Conservation (phyloP, 2,113 vertebrate genomes). For the Notarius quadriscutis region DNA sequence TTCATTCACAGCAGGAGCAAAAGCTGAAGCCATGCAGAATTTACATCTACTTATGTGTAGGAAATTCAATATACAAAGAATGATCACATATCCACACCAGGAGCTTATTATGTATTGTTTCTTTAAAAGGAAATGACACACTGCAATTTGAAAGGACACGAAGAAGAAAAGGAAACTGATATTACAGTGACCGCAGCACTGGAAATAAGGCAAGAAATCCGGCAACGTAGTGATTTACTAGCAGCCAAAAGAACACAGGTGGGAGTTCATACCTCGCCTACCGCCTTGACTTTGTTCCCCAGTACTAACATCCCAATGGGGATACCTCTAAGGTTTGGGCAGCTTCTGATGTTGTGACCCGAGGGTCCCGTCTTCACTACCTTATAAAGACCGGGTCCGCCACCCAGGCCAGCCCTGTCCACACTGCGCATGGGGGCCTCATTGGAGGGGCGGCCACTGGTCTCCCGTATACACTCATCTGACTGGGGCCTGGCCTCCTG, state of each 20-base stretch:
- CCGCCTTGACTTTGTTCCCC: slow-evolving; percentile 99
- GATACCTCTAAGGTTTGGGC: slow-evolving; percentile 99
- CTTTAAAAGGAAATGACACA: slow-evolving; percentile 58
- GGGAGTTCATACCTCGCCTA: slow-evolving; percentile 98
- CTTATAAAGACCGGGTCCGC: slow-evolving; percentile 98
- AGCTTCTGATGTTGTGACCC: slow-evolving; percentile 99
- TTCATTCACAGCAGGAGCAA: slow-evolving; percentile 18
- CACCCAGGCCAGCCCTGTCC: slow-evolving; percentile 86
- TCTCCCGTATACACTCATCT: slow-evolving; percentile 94
- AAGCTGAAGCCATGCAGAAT: slow-evolving; percentile 63
- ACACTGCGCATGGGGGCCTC: slow-evolving; percentile 89
- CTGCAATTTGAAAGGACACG: slow-evolving; percentile 44
- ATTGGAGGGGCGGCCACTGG: slow-evolving; percentile 88
- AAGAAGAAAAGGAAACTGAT: slow-evolving; percentile 49
- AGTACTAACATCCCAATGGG: slow-evolving; percentile 99
- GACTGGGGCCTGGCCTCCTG: slow-evolving; percentile 91
- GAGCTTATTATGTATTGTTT: slow-evolving; percentile 55
- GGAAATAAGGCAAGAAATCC: slow-evolving; percentile 69
- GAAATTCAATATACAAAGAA: slow-evolving; percentile 53
- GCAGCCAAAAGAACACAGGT: slow-evolving; percentile 82
- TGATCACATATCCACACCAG: slow-evolving; percentile 63
- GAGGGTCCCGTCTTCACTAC: slow-evolving; percentile 99
- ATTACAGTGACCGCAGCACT: slow-evolving; percentile 59
- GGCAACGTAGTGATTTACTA: slow-evolving; percentile 79
- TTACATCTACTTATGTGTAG: slow-evolving; percentile 31